A percentile compares a stretch with the other conserved stretches of the same genome.
Conservation (phyloP, 2,113 vertebrate genomes). For the Lycocorax pyrrhopterus region DNA sequence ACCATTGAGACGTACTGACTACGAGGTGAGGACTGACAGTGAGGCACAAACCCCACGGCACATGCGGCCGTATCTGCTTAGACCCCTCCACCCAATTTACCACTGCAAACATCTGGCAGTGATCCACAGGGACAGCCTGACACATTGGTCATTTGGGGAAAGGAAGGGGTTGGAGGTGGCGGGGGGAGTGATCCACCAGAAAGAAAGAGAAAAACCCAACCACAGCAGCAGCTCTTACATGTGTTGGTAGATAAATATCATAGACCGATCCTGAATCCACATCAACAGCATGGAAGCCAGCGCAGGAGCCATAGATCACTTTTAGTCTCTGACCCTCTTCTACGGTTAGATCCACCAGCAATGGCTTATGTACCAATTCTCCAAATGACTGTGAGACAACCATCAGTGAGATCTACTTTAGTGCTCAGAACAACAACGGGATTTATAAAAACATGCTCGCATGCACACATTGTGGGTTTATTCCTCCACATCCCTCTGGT, state of each 20-base stretch:
- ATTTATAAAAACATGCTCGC: background rate
- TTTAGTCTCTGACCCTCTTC: slow-evolving; percentile 98
- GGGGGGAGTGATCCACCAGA: background rate
- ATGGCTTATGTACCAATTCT: slow-evolving; percentile 92
- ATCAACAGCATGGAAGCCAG: slow-evolving; percentile 95
- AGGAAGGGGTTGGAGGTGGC: background rate
- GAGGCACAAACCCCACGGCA: background rate
- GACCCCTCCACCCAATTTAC: background rate
- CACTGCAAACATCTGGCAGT: background rate
- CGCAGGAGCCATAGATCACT: slow-evolving; percentile 95
- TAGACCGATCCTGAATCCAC: slow-evolving; percentile 97
- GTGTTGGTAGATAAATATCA: slow-evolving; percentile 97
- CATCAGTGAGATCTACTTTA: background rate
- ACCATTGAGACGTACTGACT: background rate
- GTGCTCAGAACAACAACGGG: background rate
- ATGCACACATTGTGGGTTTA: background rate
- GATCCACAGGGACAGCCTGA: background rate
- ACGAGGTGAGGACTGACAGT: background rate
- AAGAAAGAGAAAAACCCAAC: background rate
- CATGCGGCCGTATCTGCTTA: background rate
- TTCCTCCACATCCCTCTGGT: background rate
- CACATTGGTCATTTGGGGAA: background rate
- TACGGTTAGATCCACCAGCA: slow-evolving; percentile 94
- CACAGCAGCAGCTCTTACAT: slow-evolving; percentile 79
- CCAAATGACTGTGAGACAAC: slow-evolving; percentile 85